Conservation (phyloP, 2,113 vertebrate species). For the Phyllopteryx taeniolatus region DNA sequence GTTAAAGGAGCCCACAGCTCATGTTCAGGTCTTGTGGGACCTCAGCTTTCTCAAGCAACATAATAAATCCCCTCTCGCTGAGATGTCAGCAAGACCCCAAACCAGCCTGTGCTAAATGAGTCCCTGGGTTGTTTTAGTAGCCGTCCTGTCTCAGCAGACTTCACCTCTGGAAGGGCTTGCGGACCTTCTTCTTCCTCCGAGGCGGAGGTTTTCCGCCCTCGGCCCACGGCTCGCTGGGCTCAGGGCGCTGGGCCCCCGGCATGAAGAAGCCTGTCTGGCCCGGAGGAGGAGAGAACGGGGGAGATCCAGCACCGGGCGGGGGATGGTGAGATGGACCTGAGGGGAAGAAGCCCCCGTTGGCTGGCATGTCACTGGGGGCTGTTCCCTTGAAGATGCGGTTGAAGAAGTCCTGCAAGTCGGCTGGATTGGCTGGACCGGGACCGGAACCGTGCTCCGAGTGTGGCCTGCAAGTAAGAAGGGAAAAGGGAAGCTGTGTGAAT, state of each 20-base stretch:
- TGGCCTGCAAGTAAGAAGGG: conserved; percentile 62
- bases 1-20: conserved; percentile 22
- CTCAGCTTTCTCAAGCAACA: conserved; percentile 14
- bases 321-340: conserved; percentile 63
- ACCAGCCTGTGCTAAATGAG: conserved; percentile 49
- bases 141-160: conserved; percentile 7
- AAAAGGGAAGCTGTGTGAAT: background rate
- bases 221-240: conserved; percentile 61
- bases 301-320: conserved; percentile 48
- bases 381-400: conserved; percentile 84
- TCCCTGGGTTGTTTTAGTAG: conserved; percentile 36
- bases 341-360: conserved; percentile 81
- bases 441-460: conserved; percentile 68
- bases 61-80: conserved; percentile 22
- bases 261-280: conserved; percentile 72
- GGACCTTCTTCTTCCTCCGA: conserved; percentile 84
- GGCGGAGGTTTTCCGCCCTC: conserved; percentile 75
- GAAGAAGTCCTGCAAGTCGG: conserved; percentile 87
- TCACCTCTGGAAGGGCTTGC: conserved; percentile 89
- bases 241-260: conserved; percentile 62
- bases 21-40: conserved; percentile 3
- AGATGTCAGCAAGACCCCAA: conserved; percentile 50
- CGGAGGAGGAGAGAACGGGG: conserved; percentile 63
- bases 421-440: conserved; percentile 70
- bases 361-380: conserved; percentile 72